A percentile compares a stretch with the other conserved stretches of the same genome.
phyloP scores from a whole-genome alignment of 2,888 invertebrate genomes.

The Tenthredo mesomela region DNA sequence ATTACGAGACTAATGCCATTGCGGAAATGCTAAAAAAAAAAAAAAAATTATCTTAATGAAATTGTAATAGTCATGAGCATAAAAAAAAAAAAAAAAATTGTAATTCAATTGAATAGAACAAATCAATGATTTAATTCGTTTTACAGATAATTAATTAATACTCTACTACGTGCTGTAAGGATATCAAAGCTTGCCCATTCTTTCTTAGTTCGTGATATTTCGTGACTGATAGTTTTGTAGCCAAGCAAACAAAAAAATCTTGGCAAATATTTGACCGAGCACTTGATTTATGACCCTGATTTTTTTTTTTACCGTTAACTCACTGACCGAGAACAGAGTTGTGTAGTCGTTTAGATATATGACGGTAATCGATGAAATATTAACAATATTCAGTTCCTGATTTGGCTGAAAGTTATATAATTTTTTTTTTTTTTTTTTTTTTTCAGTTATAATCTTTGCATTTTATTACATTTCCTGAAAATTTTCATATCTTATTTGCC shows the following conservation, averaged over 20 bases:
- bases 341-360: not conserved
- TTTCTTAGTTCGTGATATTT: not conserved
- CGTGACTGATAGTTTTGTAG: not conserved
- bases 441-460: not conserved
- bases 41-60: not conserved
- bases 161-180: not conserved
- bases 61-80: not conserved
- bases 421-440: not conserved
- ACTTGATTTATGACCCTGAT: not conserved
- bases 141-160: not conserved
- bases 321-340: not conserved
- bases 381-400: not conserved
- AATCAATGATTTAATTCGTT: not conserved
- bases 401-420: not conserved
- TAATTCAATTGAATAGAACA: not conserved
- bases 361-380: not conserved
- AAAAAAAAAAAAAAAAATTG: conserved; percentile 4
- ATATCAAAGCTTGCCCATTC: not conserved
- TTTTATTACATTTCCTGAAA: not conserved
- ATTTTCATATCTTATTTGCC: not conserved
- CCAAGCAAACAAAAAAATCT: conserved; percentile 1
- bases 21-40: conserved; percentile 3
- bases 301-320: not conserved
- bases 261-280: conserved; percentile 9
- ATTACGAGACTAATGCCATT: conserved; percentile 29